Base-by-base conservation (phyloP, 1,140 invertebrate genomes). In the Orius insidiosus region DNA sequence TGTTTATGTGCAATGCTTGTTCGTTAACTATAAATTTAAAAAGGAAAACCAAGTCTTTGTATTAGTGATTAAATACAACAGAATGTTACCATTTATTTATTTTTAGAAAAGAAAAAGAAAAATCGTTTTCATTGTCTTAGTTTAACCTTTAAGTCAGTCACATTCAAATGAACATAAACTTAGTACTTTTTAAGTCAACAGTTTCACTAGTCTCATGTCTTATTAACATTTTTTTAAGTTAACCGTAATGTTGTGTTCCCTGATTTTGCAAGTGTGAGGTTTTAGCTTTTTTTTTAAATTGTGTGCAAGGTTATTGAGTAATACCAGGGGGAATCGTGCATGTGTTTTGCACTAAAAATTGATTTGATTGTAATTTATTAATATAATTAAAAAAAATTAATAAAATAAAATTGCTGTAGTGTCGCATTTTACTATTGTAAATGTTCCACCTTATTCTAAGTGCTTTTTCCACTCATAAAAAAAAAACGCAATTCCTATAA, bases 41-140 rank as follows among this genome's bases (percentile, higher is more conserved):
- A 43, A 11, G 31, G 44, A 49, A 33, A 34, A 49, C 47, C 36
- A 49, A 43, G 47, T 49, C 47, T 49, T 45, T 14, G 36, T 43
- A 42, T 49, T 41, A 45, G 47, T 49, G 47, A 49, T 49, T 14
- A 40, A 40, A 33, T 24, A 49, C 47, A 44, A 45, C 47, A 45
- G 16, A 47, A 47, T 49, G 47, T 49, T 49, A 49, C 47, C 47
- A 49, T 49, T 49, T 49, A 49, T 49, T 49, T 49, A 49, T 49
- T 49, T 49, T 49, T 45, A 43, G 42, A 15, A 31, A 46, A 38
- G 19, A 36, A 31, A 46, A 46, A n/a, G n/a, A n/a, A n/a, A n/a
- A n/a, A n/a, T n/a, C 44, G 35, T 35, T 44, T 49, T 18, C 34
- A 41, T 49, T 49, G 34, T 34, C 9, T 49, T 49, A 30, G 30